These are phyloP conservation scores for Lophotriccus pileatus DNA, from an alignment of 2,797 vertebrate species.

Conservation along the genomic window DNA sequence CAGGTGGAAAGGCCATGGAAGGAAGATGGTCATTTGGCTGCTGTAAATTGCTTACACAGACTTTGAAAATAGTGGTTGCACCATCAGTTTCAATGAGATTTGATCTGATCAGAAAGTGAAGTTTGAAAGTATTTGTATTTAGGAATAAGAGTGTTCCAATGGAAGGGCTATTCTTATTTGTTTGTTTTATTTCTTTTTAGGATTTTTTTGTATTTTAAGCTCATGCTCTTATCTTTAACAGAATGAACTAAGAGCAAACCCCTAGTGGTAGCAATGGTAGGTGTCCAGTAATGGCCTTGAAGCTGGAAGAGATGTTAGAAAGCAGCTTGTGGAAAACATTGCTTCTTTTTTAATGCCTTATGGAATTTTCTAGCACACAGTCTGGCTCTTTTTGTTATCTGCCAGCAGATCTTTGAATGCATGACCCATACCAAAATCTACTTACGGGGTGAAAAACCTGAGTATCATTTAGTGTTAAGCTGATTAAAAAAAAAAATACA, in stretches of 20 bases:
- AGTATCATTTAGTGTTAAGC: not conserved
- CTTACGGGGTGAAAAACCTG: constrained; percentile 20
- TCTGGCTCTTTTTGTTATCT: constrained; percentile 22
- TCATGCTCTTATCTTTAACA: not conserved
- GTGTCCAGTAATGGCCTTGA: not conserved
- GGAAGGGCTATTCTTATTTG: not conserved
- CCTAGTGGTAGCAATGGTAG: not conserved
- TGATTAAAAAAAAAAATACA: not conserved
- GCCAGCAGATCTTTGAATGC: constrained; percentile 20
- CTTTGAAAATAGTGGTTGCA: not conserved
- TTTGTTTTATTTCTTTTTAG: not conserved
- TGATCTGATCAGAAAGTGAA: not conserved
- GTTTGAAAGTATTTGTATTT: not conserved
- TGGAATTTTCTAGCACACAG: constrained; percentile 21
- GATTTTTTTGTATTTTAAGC: not conserved
- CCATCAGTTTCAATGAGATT: not conserved
- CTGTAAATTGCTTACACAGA: not conserved
- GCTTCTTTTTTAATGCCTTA: constrained; percentile 1
- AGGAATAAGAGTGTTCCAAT: not conserved
- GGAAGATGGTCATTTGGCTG: not conserved
- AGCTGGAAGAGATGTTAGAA: not conserved
- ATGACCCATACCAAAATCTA: not conserved
- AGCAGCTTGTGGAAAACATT: not conserved
- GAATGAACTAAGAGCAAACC: not conserved
- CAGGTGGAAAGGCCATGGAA: not conserved